phyloP scores from a whole-genome alignment of 2,113 vertebrate species.

The Nestor notabilis region DNA sequence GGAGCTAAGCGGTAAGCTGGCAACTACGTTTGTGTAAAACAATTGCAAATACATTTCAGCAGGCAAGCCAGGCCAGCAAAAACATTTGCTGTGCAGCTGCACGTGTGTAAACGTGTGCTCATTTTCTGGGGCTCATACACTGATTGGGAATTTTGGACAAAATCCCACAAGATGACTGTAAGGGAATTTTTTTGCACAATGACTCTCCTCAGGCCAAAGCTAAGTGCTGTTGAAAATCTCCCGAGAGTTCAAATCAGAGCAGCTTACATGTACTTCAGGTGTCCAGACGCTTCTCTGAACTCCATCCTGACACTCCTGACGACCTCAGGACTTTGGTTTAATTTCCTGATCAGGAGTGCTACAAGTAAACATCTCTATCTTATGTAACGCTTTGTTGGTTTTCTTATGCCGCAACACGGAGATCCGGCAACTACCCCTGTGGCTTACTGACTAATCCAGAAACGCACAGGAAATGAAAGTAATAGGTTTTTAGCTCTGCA shows the following conservation, averaged over 20 bases:
- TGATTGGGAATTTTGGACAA: not conserved
- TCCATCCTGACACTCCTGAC: not conserved
- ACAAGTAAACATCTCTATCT: not conserved
- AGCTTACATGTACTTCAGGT: not conserved
- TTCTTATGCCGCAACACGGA: not conserved
- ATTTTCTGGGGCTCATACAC: not conserved
- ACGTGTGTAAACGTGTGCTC: fast-evolving
- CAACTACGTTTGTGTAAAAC: not conserved
- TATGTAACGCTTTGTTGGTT: not conserved
- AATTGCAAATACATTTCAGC: not conserved
- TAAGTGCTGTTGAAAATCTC: not conserved
- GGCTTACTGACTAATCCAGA: slow-evolving; percentile 50
- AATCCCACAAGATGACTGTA: not conserved
- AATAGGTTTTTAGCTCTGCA: slow-evolving; percentile 4
- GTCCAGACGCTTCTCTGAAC: not conserved
- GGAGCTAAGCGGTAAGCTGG: not conserved
- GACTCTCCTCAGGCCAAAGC: not conserved
- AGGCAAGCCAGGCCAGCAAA: not conserved
- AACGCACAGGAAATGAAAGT: not conserved
- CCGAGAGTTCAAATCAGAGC: not conserved
- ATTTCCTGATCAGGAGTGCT: not conserved
- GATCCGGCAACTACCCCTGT: not conserved
- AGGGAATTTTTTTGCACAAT: not conserved
- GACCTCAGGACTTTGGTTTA: not conserved
- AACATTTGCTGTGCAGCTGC: not conserved